phyloP scores from a whole-genome alignment of 2,113 vertebrate genomes.

The Piaya cayana region DNA sequence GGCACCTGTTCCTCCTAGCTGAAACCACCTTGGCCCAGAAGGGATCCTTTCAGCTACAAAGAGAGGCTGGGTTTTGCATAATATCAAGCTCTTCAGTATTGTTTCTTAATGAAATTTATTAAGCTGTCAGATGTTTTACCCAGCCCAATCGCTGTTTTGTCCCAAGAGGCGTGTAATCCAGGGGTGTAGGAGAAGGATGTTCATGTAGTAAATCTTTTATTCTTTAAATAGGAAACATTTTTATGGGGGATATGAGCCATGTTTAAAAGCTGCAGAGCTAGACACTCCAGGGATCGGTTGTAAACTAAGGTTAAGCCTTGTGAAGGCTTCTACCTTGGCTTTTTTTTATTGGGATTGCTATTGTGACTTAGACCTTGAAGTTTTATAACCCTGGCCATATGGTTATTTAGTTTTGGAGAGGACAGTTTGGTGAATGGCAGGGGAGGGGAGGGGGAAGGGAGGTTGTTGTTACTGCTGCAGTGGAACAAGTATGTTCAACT shows the following conservation, averaged over 20 bases:
- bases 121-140: conserved; percentile 26
- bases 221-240: conserved; percentile 39
- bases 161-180: neutral
- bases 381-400: conserved; percentile 70
- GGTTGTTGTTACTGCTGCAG: conserved; percentile 7
- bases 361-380: conserved; percentile 62
- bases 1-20: neutral
- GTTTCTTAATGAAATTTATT: neutral
- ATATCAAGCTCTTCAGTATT: neutral
- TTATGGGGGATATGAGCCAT: neutral
- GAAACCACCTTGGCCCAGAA: neutral
- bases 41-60: neutral
- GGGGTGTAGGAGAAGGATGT: neutral
- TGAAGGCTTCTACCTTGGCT: conserved; percentile 21
- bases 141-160: neutral
- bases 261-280: conserved; percentile 43
- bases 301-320: conserved; percentile 23
- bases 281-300: neutral
- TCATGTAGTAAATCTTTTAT: neutral
- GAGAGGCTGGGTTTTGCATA: neutral
- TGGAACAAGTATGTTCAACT: conserved; percentile 55
- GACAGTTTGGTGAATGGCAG: neutral
- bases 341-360: conserved; percentile 67
- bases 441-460: neutral
- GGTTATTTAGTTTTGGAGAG: conserved; percentile 28